These are phyloP conservation scores for Romanogobio albipinnatus DNA, from an alignment of 2,113 vertebrate genomes.

Conservation along the genomic window DNA sequence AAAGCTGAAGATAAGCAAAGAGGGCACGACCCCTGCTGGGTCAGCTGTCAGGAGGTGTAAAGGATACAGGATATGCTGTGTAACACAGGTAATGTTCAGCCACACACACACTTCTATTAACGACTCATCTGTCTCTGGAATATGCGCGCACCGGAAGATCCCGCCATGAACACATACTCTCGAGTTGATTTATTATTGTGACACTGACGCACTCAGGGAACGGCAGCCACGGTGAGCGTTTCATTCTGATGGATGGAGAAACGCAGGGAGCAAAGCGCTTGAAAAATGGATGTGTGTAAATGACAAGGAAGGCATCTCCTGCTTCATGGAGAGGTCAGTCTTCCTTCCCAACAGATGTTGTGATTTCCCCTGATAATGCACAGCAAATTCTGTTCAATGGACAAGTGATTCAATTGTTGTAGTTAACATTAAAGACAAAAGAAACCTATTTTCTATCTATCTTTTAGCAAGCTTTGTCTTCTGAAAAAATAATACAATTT, in stretches of 20 bases:
- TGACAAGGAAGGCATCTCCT: constrained; percentile 3
- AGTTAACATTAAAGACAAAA: neutral
- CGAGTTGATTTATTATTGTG: constrained; percentile 20
- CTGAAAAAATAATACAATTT: neutral
- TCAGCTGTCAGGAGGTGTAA: constrained; percentile 62
- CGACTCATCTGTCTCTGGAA: constrained; percentile 29
- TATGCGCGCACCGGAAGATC: constrained; percentile 38
- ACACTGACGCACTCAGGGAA: neutral
- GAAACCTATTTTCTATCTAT: neutral
- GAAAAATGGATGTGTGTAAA: neutral
- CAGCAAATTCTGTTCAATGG: neutral
- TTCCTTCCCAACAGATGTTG: constrained; percentile 1
- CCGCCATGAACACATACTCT: constrained; percentile 22
- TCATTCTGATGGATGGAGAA: constrained; percentile 20
- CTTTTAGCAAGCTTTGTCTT: neutral
- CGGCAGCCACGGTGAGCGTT: neutral
- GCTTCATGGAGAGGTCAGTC: constrained; percentile 9
- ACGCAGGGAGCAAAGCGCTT: constrained; percentile 16
- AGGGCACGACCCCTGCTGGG: constrained; percentile 50
- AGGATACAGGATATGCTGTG: constrained; percentile 52
- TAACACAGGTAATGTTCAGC: constrained; percentile 56
- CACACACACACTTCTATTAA: constrained; percentile 26
- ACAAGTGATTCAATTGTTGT: neutral
- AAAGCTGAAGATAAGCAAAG: constrained; percentile 57
- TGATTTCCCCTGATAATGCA: neutral